Evolutionary conservation across 2,888 invertebrate genomes (phyloP), one percentile per base, ranked within the genome.

Genomic region (Drosophila trichaetosa): DNA sequence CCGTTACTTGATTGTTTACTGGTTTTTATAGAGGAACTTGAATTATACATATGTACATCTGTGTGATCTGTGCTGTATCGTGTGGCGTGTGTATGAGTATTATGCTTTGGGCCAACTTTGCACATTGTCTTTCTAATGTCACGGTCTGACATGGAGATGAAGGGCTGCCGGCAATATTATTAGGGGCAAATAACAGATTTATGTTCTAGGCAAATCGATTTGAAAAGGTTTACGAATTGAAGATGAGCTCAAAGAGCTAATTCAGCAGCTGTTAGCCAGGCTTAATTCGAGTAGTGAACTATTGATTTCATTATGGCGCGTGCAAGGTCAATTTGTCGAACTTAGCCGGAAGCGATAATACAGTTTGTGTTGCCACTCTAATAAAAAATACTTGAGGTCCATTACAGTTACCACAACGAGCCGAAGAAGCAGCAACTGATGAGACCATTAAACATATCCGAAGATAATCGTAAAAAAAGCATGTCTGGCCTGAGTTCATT

Each of bases 1-100:
- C 79, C 77, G 88, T 73, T 81, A 79, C 76, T 89, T 81, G 81
- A 87, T 85, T 83, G 74, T 79, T 83, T 89, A 74, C 88, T 78
- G 88, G 90, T 89, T 89, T 87, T 88, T 87, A 86, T 89, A 89
- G 89, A 69, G 70, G 79, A 84, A 86, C 89, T 83, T 76, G 86
- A 72, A 68, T 53, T 61, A 27, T 61, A 21, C 63, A 16, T 24
- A 3, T 71, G 29, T 27, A 21, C 62, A 16, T 29, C 2, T 71
- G 29, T 27, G 3, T 46, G 38, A 31, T 59, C 27, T 31, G 18
- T 36, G 42, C 65, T 11, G 21, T 42, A 13, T 8, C 62, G 34
- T 42, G 36, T 36, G 36, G 16, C 53, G 11, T 36, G 21, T 64
- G 24, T 56, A 1, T 52, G n/a, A 48, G 24, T 65, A 29, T 31